These are phyloP conservation scores for Oxyteleia sp. DNA, from an alignment of 2,888 invertebrate species.

Conservation along the genomic window DNA sequence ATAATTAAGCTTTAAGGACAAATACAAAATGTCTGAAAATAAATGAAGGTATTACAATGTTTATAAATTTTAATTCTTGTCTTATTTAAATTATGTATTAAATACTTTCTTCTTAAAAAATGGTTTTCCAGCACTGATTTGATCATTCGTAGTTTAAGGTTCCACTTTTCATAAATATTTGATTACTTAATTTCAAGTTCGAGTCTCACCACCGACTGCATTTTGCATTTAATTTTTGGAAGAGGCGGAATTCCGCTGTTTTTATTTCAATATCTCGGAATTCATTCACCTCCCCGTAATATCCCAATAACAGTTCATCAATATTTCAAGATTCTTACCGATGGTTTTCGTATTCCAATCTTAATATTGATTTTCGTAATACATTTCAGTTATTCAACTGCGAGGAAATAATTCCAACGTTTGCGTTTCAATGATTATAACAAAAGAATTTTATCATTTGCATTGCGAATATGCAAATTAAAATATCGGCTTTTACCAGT, in stretches of 20 bases:
- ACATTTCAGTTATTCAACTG: conserved; percentile 16
- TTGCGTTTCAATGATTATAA: conserved; percentile 14
- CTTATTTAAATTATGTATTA: too few relatives aligned
- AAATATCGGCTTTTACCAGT: neutral
- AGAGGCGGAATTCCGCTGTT: neutral
- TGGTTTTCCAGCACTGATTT: too few relatives aligned
- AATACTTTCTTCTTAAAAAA: too few relatives aligned
- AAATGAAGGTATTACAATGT: too few relatives aligned
- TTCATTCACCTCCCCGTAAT: neutral
- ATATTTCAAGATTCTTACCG: conserved; percentile 4
- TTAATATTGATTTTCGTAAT: conserved; percentile 29
- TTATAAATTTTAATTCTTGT: too few relatives aligned
- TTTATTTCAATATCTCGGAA: neutral
- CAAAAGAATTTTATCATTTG: neutral
- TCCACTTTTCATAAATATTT: neutral
- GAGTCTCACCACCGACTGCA: neutral
- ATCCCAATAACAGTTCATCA: neutral
- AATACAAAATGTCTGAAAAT: too few relatives aligned
- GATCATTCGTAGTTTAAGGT: too few relatives aligned
- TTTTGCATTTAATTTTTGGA: neutral
- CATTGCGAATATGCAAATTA: neutral
- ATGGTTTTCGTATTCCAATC: conserved; percentile 19
- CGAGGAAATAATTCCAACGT: conserved; percentile 8
- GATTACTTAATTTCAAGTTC: neutral
- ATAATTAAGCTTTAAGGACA: too few relatives aligned